Conservation (phyloP, 2,888 invertebrate genomes). For the Acanthococcus lagerstroemiae region DNA sequence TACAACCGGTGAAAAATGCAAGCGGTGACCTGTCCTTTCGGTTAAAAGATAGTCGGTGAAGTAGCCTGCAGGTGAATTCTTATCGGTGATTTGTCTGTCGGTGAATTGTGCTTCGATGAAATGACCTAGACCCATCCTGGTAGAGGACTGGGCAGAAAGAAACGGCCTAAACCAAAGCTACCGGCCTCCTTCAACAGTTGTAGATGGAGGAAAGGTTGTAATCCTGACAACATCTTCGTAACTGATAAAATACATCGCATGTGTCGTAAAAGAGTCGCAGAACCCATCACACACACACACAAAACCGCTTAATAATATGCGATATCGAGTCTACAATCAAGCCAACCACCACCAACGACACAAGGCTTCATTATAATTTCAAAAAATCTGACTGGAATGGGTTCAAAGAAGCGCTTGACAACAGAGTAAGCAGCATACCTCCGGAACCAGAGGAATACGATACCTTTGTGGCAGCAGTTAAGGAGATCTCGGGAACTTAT, state of each 20-base stretch:
- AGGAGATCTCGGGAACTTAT: not conserved
- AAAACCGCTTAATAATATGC: not conserved
- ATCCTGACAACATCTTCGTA: not conserved
- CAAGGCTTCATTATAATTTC: too few species aligned
- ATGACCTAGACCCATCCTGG: too few species aligned
- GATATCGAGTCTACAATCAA: constrained; percentile 1
- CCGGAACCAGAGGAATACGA: not conserved
- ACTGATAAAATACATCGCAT: not conserved
- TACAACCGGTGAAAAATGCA: too few species aligned
- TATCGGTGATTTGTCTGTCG: too few species aligned
- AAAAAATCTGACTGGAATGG: not conserved
- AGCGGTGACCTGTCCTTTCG: too few species aligned
- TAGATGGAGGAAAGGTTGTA: not conserved
- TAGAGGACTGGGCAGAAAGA: constrained; percentile 30
- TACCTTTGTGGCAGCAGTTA: too few species aligned
- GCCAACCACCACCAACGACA: not conserved
- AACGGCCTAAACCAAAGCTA: not conserved
- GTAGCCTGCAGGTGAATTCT: too few species aligned
- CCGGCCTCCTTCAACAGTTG: constrained; percentile 8
- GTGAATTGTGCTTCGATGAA: too few species aligned
- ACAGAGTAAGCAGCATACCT: not conserved
- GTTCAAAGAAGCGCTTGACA: not conserved
- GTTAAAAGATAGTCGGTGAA: too few species aligned
- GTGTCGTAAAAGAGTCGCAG: too few species aligned
- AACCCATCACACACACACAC: too few species aligned